Conservation (phyloP, 2,113 vertebrate genomes). For the Ramphastos sulfuratus region DNA sequence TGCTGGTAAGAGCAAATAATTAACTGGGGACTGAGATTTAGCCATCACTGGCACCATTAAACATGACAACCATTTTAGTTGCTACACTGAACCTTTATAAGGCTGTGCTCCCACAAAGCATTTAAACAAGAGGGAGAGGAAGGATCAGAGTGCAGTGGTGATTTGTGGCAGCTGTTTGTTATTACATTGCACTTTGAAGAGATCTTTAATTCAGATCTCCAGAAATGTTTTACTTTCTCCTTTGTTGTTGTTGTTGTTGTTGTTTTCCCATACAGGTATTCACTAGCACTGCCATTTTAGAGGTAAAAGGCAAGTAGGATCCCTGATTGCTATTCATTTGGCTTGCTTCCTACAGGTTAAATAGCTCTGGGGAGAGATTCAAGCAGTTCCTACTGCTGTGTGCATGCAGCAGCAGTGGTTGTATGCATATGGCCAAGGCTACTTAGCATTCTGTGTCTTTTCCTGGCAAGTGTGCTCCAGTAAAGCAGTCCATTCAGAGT, state of each 20-base stretch:
- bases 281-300: neutral
- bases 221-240: neutral
- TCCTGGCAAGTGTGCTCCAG: neutral
- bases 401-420: neutral
- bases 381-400: neutral
- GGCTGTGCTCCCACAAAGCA: conserved; percentile 3
- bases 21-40: conserved; percentile 33
- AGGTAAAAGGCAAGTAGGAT: neutral
- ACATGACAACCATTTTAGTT: conserved; percentile 53
- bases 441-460: neutral
- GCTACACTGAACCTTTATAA: conserved; percentile 36
- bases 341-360: neutral
- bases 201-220: neutral
- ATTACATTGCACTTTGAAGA: conserved; percentile 26
- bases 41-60: conserved; percentile 66
- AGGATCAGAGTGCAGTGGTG: neutral
- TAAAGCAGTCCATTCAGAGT: neutral
- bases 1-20: conserved; percentile 37
- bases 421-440: neutral
- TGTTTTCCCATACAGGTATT: neutral
- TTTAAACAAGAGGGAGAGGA: conserved; percentile 1
- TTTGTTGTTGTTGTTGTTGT: neutral
- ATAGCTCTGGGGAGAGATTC: neutral
- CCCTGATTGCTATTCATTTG: neutral
- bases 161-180: neutral